Base-by-base conservation (phyloP, 2,888 invertebrate genomes). In the Spicauda simplicius region DNA sequence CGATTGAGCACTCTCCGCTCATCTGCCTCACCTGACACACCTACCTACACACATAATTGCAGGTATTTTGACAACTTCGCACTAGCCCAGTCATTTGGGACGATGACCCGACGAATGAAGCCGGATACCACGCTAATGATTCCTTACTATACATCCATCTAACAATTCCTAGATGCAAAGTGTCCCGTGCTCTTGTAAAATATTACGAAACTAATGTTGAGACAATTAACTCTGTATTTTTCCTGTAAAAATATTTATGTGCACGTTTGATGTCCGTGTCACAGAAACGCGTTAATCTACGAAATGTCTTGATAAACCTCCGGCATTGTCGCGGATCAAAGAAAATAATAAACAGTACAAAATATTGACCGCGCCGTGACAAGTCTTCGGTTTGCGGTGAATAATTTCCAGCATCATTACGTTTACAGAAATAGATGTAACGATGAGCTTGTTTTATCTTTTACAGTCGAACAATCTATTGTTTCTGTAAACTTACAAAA, bases 301-400 rank as follows among this genome's bases (percentile, higher is more conserved):
- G 74, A 80, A 82, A 79, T 74, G 78, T 80, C 84, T 85, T 82
- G 83, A 86, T 83, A 84, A 85, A 88, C 81, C 78, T 81, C 78
- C 73, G 75, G 72, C 76, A 87, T 87, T 87, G 86, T 87, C 78
- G 72, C 72, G 81, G 86, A 90, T 92, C 91, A 92, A 92, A 85
- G 77, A 76, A 80, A 77, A 81, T 82, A 83, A 88, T 91, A 91
- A 91, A 90, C 79, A 83, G 74, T 78, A 83, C 80, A 83, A 88
- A 85, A 86, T 90, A 91, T 90, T 86, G 87, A 86, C 78, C 77
- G 72, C 70, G 72, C 74, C 74, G 80, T 82, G 87, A 87, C 89
- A 88, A 83, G 80, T 86, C 78, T 86, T 87, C 85, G 76, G 83
- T 81, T 80, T 79, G 80, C 81, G 78, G 81, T 84, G 85, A 89